These are phyloP conservation scores for Ornithoptera priamus DNA, from an alignment of 2,888 invertebrate genomes.

Conservation along the genomic window DNA sequence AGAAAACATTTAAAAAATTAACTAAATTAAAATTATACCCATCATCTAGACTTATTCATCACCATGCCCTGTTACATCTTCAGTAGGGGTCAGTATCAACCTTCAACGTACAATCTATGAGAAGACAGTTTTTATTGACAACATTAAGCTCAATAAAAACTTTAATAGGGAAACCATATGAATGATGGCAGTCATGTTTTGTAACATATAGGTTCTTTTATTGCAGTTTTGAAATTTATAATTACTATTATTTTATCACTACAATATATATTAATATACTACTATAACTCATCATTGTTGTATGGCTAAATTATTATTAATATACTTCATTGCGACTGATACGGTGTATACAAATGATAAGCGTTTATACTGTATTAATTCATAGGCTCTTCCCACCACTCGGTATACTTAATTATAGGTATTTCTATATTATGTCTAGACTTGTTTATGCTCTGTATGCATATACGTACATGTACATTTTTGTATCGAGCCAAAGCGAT, in stretches of 20 bases:
- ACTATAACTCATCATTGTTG: slow-evolving; percentile 2
- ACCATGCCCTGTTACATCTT: too few species aligned
- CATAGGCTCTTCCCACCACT: slow-evolving; percentile 27
- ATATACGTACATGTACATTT: slow-evolving; percentile 20
- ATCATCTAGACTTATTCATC: too few species aligned
- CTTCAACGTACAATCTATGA: too few species aligned
- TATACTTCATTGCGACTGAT: slow-evolving; percentile 22
- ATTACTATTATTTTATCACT: background rate
- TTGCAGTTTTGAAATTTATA: slow-evolving; percentile 21
- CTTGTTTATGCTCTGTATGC: slow-evolving; percentile 15
- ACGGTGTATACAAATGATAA: slow-evolving; percentile 14
- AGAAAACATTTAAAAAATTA: background rate
- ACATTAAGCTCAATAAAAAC: background rate
- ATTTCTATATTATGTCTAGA: slow-evolving; percentile 16
- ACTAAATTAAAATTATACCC: too few species aligned
- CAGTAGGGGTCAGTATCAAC: too few species aligned
- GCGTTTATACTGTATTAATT: slow-evolving; percentile 18
- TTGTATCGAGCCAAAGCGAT: slow-evolving; percentile 58
- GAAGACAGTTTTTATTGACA: slow-evolving; percentile 3
- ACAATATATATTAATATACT: slow-evolving; percentile 7
- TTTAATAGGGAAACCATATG: background rate
- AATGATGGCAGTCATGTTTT: background rate
- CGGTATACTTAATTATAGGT: slow-evolving; percentile 20
- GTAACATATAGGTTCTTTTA: slow-evolving; percentile 22
- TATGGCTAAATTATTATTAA: slow-evolving; percentile 10